These are phyloP conservation scores for Bagarius yarrelli DNA, from an alignment of 2,113 vertebrate species.

Conservation along the genomic window DNA sequence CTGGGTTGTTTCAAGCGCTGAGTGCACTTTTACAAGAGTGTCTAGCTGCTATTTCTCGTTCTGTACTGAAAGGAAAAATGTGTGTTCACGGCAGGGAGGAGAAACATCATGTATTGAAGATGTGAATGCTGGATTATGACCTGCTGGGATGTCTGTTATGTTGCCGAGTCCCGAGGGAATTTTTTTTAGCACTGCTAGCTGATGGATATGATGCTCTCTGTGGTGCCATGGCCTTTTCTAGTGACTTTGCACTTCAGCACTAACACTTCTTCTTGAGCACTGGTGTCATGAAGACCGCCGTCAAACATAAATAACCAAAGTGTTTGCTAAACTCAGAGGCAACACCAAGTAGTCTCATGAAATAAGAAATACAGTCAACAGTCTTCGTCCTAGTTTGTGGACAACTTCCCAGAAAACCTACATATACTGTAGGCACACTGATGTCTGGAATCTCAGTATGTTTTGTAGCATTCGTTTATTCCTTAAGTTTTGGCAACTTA, in stretches of 20 bases:
- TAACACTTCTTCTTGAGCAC: slow-evolving; percentile 6
- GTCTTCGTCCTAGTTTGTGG: too few relatives aligned
- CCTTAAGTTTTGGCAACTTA: too few relatives aligned
- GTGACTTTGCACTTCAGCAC: slow-evolving; percentile 7
- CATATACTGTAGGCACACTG: too few relatives aligned
- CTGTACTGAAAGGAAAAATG: slow-evolving; percentile 1
- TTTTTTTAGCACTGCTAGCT: background rate
- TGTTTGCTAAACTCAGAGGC: slow-evolving; percentile 3
- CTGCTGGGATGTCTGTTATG: slow-evolving; percentile 32
- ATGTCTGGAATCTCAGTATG: too few relatives aligned
- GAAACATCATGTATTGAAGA: slow-evolving; percentile 25
- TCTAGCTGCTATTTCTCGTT: background rate
- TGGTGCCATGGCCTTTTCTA: slow-evolving; percentile 3
- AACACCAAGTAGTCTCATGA: background rate
- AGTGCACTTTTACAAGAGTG: slow-evolving; percentile 4
- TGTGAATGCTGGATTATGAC: background rate
- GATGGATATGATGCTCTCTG: background rate
- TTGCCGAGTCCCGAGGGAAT: slow-evolving; percentile 12
- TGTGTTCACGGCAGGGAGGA: background rate
- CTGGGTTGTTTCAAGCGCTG: slow-evolving; percentile 23
- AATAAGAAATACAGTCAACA: background rate
- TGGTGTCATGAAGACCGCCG: background rate
- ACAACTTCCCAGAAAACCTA: too few relatives aligned
- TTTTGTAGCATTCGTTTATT: too few relatives aligned
- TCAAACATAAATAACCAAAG: slow-evolving; percentile 9